phyloP scores from a whole-genome alignment of 2,113 vertebrate genomes.

The Atrichornis clamosus region DNA sequence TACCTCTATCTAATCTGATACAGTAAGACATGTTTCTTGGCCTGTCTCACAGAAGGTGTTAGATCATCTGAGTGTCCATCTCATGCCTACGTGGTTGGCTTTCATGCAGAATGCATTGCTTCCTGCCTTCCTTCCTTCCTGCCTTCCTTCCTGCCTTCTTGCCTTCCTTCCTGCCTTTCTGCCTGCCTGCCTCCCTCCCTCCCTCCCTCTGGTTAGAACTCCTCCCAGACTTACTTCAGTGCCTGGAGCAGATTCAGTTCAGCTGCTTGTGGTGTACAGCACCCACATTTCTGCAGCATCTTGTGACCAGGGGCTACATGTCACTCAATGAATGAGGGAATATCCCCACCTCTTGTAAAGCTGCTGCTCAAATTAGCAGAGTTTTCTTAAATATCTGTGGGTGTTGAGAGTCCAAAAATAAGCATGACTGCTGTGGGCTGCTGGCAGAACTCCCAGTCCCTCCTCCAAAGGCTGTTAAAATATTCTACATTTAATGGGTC shows the following conservation, averaged over 20 bases:
- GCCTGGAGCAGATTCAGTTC: neutral
- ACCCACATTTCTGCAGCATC: neutral
- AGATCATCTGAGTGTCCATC: neutral
- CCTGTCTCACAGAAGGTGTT: neutral
- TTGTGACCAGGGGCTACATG: rapidly evolving
- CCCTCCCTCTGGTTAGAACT: neutral
- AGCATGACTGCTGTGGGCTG: neutral
- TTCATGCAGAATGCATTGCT: neutral
- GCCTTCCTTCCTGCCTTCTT: no score
- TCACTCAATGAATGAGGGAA: neutral
- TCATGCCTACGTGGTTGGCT: neutral
- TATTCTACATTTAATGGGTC: neutral
- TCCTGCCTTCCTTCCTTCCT: neutral
- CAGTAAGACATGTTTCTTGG: neutral
- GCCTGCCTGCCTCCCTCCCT: neutral
- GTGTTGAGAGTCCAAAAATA: neutral
- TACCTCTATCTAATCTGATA: neutral
- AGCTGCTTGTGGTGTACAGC: neutral
- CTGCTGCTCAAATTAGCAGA: neutral
- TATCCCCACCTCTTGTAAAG: neutral
- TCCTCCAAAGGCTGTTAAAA: neutral
- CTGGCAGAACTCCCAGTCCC: neutral
- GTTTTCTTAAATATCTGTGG: neutral
- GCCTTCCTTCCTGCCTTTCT: no score
- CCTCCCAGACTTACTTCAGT: neutral